Base-by-base conservation (phyloP, 2,888 invertebrate genomes). In the Sinelater perroti region DNA sequence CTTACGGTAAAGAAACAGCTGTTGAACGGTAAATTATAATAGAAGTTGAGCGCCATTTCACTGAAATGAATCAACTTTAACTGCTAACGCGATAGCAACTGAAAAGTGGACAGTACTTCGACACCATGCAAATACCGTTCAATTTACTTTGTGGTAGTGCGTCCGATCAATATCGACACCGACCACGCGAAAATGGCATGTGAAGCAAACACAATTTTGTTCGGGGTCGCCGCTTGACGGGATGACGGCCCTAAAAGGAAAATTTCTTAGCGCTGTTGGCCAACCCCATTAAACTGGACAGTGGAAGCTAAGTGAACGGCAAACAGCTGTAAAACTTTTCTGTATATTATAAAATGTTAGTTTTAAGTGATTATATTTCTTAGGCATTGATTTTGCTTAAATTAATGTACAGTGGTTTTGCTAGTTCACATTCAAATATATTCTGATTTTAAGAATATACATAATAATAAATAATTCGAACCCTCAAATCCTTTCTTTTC, bases 131-230 rank as follows among this genome's bases (percentile, higher is more conserved):
- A 28, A 8, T 28, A 10, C n/a, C 28, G 28, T 28, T 28, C 28
- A 28, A 28, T 10, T 28, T 28, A 10, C n/a, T 28, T 28, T 28
- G n/a, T 28, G n/a, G 28, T 10, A 10, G 28, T 28, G 28, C 10
- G 28, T 5, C 28, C 2, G 28, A 28, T 28, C 28, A 10, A 28
- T 28, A 28, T 10, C 8, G 10, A 28, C 10, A 10, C 10, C 33
- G 33, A n/a, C n/a, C n/a, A n/a, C n/a, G n/a, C n/a, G n/a, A 71
- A 72, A 71, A 67, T 70, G 69, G 69, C 70, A 71, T 70, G 70
- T 72, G 71, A 69, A 72, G 67, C 68, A 71, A 71, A 72, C 68
- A 69, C 64, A 56, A 16, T 35, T 40, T 40, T 47, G 18, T 7
- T 21, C 18, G 13, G 10, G 5, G 18, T 20, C 10, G 21, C 17